These are phyloP conservation scores for Numenius arquata DNA, from an alignment of 2,113 vertebrate genomes.

Conservation along the genomic window DNA sequence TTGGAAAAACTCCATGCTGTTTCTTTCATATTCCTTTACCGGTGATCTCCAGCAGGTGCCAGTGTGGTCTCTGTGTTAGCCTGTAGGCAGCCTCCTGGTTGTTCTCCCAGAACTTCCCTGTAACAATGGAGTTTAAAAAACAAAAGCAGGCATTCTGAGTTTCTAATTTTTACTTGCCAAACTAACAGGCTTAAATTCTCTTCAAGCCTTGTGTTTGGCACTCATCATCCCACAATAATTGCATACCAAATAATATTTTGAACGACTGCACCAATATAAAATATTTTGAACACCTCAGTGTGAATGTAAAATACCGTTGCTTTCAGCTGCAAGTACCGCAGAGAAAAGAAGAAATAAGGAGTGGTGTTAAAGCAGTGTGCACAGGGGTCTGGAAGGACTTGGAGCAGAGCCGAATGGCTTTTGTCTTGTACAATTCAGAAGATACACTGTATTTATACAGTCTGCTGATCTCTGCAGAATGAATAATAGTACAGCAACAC, in stretches of 20 bases:
- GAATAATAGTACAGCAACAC: background rate
- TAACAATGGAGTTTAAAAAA: background rate
- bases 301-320: background rate
- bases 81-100: background rate
- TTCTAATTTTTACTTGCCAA: background rate
- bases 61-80: background rate
- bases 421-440: background rate
- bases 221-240: background rate
- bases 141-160: background rate
- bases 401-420: background rate
- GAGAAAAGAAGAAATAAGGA: background rate
- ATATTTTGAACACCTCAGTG: background rate
- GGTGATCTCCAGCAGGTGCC: slow-evolving; percentile 3
- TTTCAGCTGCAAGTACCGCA: background rate
- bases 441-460: background rate
- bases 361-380: background rate
- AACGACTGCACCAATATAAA: background rate
- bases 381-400: background rate
- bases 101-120: background rate
- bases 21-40: background rate
- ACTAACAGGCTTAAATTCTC: background rate
- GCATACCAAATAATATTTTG: background rate
- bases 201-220: background rate
- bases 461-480: background rate
- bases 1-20: background rate